A percentile compares a stretch with the other conserved stretches of the same genome.
These are phyloP conservation scores for Tachysurus vachellii DNA, from an alignment of 2,113 vertebrate genomes.

Conservation along the genomic window DNA sequence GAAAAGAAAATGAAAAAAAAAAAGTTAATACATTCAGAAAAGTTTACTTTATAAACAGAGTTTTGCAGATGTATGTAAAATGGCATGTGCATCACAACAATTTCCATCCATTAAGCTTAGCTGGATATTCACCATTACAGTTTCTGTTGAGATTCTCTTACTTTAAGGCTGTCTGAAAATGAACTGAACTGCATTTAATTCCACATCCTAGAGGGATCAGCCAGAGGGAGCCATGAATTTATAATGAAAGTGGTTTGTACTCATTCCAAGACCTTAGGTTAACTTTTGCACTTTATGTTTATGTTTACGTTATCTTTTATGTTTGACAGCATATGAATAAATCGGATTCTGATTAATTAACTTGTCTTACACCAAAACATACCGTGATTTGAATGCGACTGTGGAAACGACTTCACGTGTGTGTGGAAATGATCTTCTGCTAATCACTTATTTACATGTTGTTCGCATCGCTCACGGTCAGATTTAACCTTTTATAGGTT, in stretches of 20 bases:
- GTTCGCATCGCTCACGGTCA: not conserved
- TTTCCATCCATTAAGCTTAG: not conserved
- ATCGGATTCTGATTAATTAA: not conserved
- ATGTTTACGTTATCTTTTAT: too few relatives aligned
- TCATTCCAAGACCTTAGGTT: conserved; percentile 14
- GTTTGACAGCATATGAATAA: not conserved
- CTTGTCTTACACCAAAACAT: not conserved
- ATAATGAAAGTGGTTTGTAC: conserved; percentile 5
- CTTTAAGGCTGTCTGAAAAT: not conserved
- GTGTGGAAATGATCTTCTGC: not conserved
- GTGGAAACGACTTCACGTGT: not conserved
- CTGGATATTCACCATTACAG: not conserved
- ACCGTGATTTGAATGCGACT: not conserved
- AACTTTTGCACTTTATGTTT: not conserved
- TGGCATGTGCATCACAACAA: not conserved
- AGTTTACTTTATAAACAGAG: not conserved
- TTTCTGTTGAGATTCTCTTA: not conserved
- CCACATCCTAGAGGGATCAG: not conserved
- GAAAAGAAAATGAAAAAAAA: not conserved
- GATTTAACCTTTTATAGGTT: not conserved
- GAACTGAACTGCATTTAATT: not conserved
- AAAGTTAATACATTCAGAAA: conserved; percentile 11
- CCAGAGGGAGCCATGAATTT: conserved; percentile 10
- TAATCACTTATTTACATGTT: not conserved
- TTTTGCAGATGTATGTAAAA: not conserved